Percentiles rank a stretch among this genome's conserved stretches.
These are phyloP conservation scores for Saccopteryx leptura DNA, from an alignment of 2,113 vertebrate genomes.

Conservation along the genomic window DNA sequence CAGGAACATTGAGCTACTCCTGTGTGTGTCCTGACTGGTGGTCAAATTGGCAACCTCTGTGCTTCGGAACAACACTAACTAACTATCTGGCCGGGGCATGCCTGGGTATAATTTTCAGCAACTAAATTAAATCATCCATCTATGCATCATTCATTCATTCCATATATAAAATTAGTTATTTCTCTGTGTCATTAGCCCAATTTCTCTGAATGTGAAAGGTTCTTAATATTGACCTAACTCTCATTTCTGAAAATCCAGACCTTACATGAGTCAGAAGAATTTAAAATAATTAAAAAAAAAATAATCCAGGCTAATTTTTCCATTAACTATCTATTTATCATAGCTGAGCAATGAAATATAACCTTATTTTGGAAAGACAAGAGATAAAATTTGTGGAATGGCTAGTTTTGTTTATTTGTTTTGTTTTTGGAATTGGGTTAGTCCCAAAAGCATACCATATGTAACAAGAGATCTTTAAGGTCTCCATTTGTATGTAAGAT, in stretches of 20 bases:
- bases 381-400: background rate
- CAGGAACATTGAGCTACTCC: too few relatives aligned
- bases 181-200: background rate
- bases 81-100: too few relatives aligned
- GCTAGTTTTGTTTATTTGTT: background rate
- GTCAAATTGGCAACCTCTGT: too few relatives aligned
- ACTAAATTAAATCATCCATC: background rate
- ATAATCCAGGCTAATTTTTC: background rate
- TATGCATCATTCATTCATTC: background rate
- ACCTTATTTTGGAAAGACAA: background rate
- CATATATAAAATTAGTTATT: background rate
- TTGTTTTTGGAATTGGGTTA: background rate
- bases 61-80: too few relatives aligned
- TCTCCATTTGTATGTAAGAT: background rate
- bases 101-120: background rate
- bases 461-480: background rate
- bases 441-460: background rate
- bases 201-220: background rate
- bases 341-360: background rate
- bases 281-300: background rate
- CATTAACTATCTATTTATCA: background rate
- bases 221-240: background rate
- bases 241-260: background rate
- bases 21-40: too few relatives aligned
- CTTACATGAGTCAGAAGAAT: background rate